Evolutionary conservation across 2,797 vertebrate genomes (phyloP), one percentile per base, ranked within the genome.

Genomic region (Ambastaia sidthimunki): DNA sequence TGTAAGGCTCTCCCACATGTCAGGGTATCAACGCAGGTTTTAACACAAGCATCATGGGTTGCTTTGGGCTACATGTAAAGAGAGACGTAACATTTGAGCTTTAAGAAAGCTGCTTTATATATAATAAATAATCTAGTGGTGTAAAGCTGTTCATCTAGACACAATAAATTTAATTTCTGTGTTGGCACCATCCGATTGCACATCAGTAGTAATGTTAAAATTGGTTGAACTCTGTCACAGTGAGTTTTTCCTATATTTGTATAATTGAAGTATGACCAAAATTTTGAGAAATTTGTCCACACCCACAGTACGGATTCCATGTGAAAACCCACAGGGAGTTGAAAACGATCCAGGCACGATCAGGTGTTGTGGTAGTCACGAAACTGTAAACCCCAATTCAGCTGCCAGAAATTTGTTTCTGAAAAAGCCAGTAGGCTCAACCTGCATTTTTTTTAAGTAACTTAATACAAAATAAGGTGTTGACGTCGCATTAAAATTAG

Each of bases 371-470:
- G n/a, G 10, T 67, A 48, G 54, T 63, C 34, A 25, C 18, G 25
- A 76, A 72, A n/a, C 60, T 57, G 59, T 81, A 15, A 70, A 62
- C 73, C 62, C 5, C n/a, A 11, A 25, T n/a, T 1, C 31, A 76
- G 31, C 76, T 71, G 62, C 44, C 71, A 66, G 63, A 21, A 31
- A 54, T 55, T 63, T 37, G 44, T 69, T 77, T 44, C 10, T 16
- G 13, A 18, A 73, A 82, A 77, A 25, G 48, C 4, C 31, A 67
- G 69, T 52, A 54, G 75, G 57, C 71, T 80, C 23, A 28, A 74
- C 81, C 19, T 75, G 78, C 28, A 60, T 60, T 10, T 68, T 77
- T 72, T 47, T 1, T 11, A 50, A 73, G 71, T 41, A 80, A 59
- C 37, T 3, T 44, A 41, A 81, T 63, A 78, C 60, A 70, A 13